Evolutionary conservation across 2,113 vertebrate species (phyloP), one percentile per base, ranked within the genome.

Genomic region (Proteles cristata): DNA sequence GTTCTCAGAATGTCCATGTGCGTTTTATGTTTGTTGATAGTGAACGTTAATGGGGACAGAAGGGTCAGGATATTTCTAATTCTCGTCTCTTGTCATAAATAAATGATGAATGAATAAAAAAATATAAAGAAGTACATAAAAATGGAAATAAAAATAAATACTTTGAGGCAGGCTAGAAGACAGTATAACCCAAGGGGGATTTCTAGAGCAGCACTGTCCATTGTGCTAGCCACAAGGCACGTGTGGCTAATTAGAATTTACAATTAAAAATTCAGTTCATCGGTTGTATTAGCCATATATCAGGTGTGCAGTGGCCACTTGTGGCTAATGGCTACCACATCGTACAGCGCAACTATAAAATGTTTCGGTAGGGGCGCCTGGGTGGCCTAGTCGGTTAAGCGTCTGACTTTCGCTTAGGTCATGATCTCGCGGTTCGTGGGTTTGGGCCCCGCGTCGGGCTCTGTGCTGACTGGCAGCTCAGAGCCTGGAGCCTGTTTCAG

Each of bases 31-130:
- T 90, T 11, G 84, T 85, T 86, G 58, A 65, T 85, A 90, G 26
- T 93, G 61, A 88, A 94, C 88, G 17, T n/a, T 76, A 53, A 53
- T 45, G 31, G 25, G 65, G 76, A 50, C 61, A 71, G 11, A 73
- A 91, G 11, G 90, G 16, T 92, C 74, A 92, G 39, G 21, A 5
- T 97, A 69, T 92, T 95, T 87, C 55, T 65, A 45, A 80, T 85
- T 94, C 25, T 61, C 91, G 71, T 84, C 63, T 97, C 43, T 95
- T 88, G 80, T n/a, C 10, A 71, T 53, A 63, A 63, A n/a, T 58
- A 21, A 58, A 19, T 61, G 21, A 48, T 76, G 43, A 48, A 35
- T 69, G 50, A 50, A 50, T 50, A 50, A 10, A n/a, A 45, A 45
- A 28, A 28, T 76, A 76, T 16, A 45, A 28, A 19, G 58, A 50